phyloP scores from a whole-genome alignment of 2,888 invertebrate genomes.

The Caenorhabditis imperialis region DNA sequence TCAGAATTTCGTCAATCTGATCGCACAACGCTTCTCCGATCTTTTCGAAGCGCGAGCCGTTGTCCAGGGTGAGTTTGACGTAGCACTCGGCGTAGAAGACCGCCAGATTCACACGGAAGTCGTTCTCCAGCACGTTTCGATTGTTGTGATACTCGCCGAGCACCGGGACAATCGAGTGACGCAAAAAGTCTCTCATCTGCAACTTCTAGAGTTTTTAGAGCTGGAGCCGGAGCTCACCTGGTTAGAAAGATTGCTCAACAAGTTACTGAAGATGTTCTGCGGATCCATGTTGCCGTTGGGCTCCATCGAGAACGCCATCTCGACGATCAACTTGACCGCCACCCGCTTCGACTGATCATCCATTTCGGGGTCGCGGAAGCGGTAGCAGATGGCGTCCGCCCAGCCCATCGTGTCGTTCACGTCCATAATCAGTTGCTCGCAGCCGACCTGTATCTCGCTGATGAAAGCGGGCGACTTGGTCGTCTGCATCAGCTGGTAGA shows the following conservation, averaged over 20 bases:
- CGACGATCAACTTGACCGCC: constrained; percentile 34
- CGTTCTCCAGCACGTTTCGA: constrained; percentile 17
- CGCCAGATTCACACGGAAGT: constrained; percentile 30
- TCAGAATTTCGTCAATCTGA: constrained; percentile 43
- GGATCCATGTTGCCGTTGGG: constrained; percentile 38
- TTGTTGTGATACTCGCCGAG: constrained; percentile 14
- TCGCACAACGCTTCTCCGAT: constrained; percentile 34
- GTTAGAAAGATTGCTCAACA: constrained; percentile 34
- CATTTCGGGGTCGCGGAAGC: constrained; percentile 34
- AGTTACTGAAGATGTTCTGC: constrained; percentile 50
- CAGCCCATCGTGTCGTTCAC: constrained; percentile 41
- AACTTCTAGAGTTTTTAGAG: constrained; percentile 4
- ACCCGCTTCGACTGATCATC: constrained; percentile 29
- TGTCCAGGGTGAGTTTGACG: constrained; percentile 36
- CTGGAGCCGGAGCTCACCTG: constrained; percentile 14
- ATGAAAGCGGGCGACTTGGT: constrained; percentile 17
- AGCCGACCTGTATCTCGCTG: constrained; percentile 56
- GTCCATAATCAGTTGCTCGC: constrained; percentile 55
- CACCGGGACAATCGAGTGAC: constrained; percentile 15
- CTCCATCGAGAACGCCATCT: constrained; percentile 45
- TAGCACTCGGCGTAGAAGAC: constrained; percentile 45
- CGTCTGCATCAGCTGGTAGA: constrained; percentile 14
- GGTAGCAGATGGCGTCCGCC: constrained; percentile 35
- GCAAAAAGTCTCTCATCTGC: constrained; percentile 34
- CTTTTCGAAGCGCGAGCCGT: constrained; percentile 33